Conservation (phyloP, 2,888 invertebrate species). For the Schizaphis graminum region DNA sequence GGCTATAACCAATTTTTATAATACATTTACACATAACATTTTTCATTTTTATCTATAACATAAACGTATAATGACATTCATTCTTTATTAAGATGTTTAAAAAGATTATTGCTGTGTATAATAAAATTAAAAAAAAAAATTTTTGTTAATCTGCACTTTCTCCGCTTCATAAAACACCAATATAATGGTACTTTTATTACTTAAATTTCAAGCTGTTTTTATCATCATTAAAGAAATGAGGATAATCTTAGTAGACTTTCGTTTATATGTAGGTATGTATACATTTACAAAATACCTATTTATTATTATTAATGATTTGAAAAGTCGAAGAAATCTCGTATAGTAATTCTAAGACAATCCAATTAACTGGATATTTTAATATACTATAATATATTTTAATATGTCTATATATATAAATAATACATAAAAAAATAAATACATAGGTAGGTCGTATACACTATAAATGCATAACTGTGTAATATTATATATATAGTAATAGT, state of each 20-base stretch:
- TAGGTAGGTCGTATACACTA: not conserved
- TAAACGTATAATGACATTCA: not conserved
- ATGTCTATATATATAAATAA: not conserved
- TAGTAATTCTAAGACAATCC: not conserved
- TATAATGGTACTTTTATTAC: not conserved
- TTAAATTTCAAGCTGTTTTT: conserved; percentile 4
- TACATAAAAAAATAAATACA: not conserved
- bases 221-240: conserved; percentile 45
- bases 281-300: not conserved
- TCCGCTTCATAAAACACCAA: not conserved
- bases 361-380: not conserved
- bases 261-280: not conserved
- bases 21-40: not conserved
- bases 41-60: not conserved
- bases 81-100: not conserved
- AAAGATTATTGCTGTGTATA: not conserved
- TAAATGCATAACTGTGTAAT: not conserved
- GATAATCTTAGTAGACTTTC: conserved; percentile 22
- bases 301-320: not conserved
- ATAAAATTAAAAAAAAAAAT: not conserved
- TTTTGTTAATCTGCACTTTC: conserved; percentile 20
- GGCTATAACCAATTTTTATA: not conserved
- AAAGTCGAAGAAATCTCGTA: not conserved
- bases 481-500: not conserved
- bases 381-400: not conserved